A percentile compares a stretch with the other conserved stretches of the same genome.
These are phyloP conservation scores for Timandra comae DNA, from an alignment of 2,888 invertebrate species.

Conservation along the genomic window DNA sequence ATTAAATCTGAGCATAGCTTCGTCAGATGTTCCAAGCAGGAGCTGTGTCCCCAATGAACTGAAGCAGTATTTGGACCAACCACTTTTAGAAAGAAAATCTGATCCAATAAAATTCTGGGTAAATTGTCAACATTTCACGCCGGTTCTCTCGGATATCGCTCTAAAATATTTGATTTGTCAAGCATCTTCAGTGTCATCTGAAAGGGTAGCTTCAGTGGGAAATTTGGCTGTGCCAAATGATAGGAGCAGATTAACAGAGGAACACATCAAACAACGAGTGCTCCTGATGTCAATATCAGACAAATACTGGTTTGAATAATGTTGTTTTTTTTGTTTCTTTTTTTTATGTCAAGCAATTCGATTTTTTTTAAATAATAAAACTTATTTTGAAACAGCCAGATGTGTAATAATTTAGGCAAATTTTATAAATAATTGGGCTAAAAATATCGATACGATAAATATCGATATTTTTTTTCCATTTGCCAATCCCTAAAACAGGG, in stretches of 20 bases:
- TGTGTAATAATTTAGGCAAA: too few relatives aligned
- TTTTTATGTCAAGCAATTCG: neutral
- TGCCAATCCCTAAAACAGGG: too few relatives aligned
- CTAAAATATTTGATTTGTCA: conserved; percentile 22
- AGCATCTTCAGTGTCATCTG: conserved; percentile 24
- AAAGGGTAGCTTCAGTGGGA: conserved; percentile 21
- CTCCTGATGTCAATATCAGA: conserved; percentile 17
- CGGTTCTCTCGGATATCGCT: conserved; percentile 28
- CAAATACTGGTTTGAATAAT: conserved; percentile 11
- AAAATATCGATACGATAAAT: too few relatives aligned
- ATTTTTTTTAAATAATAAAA: neutral
- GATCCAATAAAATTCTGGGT: conserved; percentile 15
- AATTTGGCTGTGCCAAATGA: conserved; percentile 13
- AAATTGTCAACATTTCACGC: conserved; percentile 19
- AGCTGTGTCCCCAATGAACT: conserved; percentile 17
- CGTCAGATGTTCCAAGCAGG: conserved; percentile 10
- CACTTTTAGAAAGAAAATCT: conserved; percentile 1
- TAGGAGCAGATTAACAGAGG: conserved; percentile 18
- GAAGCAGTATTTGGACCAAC: conserved; percentile 26
- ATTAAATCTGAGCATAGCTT: conserved; percentile 9
- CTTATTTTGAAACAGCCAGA: too few relatives aligned
- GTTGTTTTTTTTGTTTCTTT: neutral
- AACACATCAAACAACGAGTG: conserved; percentile 22
- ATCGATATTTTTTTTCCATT: too few relatives aligned
- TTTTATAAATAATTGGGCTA: too few relatives aligned